phyloP scores from a whole-genome alignment of 2,113 vertebrate genomes.

The Sorex fumeus region DNA sequence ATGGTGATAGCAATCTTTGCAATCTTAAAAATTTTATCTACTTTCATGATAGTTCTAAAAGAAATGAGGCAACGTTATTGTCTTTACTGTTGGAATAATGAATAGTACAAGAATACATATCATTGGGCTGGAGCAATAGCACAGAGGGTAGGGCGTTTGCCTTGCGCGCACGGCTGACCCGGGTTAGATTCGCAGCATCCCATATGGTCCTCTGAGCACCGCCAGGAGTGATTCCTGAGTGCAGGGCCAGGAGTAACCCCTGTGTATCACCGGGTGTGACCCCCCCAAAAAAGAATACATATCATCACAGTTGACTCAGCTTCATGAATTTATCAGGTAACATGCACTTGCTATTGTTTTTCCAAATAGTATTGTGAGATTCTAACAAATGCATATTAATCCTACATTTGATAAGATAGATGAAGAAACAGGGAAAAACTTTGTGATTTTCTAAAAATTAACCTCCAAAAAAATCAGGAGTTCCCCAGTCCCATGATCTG shows the following conservation, averaged over 20 bases:
- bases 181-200: no score
- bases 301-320: no score
- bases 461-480: not conserved
- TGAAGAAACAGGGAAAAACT: not conserved
- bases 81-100: not conserved
- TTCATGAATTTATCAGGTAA: not conserved
- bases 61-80: not conserved
- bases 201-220: no score
- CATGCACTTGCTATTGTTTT: not conserved
- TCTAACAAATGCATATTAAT: not conserved
- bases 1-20: not conserved
- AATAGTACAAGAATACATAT: not conserved
- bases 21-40: not conserved
- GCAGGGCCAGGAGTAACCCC: no score
- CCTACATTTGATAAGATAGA: not conserved
- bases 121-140: no score
- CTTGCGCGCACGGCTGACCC: no score
- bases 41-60: slow-evolving; percentile 32
- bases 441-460: slow-evolving; percentile 32
- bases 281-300: no score
- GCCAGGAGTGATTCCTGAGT: no score
- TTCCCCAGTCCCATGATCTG: not conserved
- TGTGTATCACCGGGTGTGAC: no score
- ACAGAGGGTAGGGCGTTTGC: no score
- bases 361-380: not conserved